Conservation (phyloP, 1,140 invertebrate genomes). For the Drosophila burlai region DNA sequence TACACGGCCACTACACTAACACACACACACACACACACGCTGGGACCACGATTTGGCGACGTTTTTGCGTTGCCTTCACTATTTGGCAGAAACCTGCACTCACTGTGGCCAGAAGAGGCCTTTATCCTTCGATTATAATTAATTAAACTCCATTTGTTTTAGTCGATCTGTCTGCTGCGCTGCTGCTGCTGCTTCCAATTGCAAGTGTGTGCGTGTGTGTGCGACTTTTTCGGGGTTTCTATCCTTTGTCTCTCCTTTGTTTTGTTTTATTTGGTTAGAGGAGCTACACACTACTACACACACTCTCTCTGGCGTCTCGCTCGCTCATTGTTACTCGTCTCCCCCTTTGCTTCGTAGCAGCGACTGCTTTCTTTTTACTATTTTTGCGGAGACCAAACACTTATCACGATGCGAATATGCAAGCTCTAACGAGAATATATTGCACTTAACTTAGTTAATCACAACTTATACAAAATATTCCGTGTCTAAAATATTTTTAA, state of each 20-base stretch:
- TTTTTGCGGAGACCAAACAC: slow-evolving; percentile 1
- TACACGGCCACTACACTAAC: slow-evolving; percentile 51
- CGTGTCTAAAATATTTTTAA: slow-evolving; percentile 13
- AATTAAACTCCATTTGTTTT: slow-evolving; percentile 61
- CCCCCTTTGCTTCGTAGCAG: slow-evolving; percentile 64
- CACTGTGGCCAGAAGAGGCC: slow-evolving; percentile 1
- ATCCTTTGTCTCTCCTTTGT: slow-evolving; percentile 82
- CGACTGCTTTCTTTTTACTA: slow-evolving; percentile 40
- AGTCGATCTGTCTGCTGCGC: slow-evolving; percentile 54
- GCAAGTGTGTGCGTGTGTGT: slow-evolving; percentile 51
- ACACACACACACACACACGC: slow-evolving; percentile 32
- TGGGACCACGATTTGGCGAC: slow-evolving; percentile 42
- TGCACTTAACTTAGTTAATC: slow-evolving; percentile 10
- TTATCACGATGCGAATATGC: background rate
- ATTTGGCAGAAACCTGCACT: slow-evolving; percentile 9
- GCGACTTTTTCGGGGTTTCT: slow-evolving; percentile 78
- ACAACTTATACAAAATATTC: slow-evolving; percentile 5
- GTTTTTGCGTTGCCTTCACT: slow-evolving; percentile 65
- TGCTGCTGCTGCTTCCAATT: slow-evolving; percentile 62
- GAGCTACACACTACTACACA: slow-evolving; percentile 57
- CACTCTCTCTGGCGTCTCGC: slow-evolving; percentile 46
- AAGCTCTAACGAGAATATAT: background rate
- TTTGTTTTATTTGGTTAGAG: slow-evolving; percentile 81
- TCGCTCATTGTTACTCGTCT: slow-evolving; percentile 72
- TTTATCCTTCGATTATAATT: slow-evolving; percentile 18